Base-by-base conservation (phyloP, 2,113 vertebrate genomes). In the Peucedramus taeniatus region DNA sequence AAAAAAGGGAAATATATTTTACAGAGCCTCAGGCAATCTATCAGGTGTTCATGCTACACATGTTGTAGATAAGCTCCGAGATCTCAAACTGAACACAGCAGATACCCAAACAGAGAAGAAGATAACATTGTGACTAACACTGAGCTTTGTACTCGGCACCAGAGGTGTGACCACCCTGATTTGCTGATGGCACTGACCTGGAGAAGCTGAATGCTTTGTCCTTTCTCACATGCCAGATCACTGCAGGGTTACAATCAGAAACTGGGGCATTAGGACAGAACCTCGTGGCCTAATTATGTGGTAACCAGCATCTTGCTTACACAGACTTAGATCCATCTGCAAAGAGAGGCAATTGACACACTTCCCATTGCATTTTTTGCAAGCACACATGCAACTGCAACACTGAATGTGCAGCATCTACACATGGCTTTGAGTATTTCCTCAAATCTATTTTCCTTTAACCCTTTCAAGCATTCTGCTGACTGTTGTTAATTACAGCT, bases 331-430 rank as follows among this genome's bases (percentile, higher is more conserved):
- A 2, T 31, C 50, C 66, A 72, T 83, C 84, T 89, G 94, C 87
- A 92, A 72, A 80, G 64, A 66, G 50, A 86, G 79, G 75, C 3
- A 8, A 94, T 33, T 95, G 79, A 92, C 88, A 93, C 93, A 94
- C 49, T 94, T 96, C 88, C 90, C 79, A 66, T 47, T 68, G 76
- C 0, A 1, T 24, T 89, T 93, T 84, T 75, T 89, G 81, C 84
- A 96, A 94, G 61, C 27, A 26, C 17, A n/a, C 35, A 31, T 33
- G 84, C 63, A 96, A 95, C 63, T 77, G 59, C 40, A 75, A 87
- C 30, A 31, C 37, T 17, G 1, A 87, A 61, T 31, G 37, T 74
- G 51, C 57, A 74, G 78, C 50, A 91, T 53, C 85, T 85, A 83
- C 68, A 75, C 23, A 21, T 9, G 16, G 33, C 57, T 90, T 78